Conservation (phyloP, 2,113 vertebrate genomes). For the Pollachius pollachius region DNA sequence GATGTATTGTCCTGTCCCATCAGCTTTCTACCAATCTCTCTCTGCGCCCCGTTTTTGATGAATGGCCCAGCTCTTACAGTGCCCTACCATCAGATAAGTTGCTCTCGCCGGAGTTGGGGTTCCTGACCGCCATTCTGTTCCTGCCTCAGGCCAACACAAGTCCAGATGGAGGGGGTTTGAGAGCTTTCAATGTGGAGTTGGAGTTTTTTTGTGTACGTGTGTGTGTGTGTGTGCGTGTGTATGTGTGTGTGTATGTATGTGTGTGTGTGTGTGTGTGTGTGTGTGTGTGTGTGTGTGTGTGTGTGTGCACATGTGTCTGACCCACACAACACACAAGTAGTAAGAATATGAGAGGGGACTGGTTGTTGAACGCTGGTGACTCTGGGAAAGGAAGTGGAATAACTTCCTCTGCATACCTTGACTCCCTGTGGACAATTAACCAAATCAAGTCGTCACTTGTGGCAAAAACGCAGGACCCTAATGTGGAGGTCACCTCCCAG, state of each 20-base stretch:
- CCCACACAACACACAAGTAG: neutral
- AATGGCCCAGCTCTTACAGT: no score
- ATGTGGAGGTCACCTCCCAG: constrained; percentile 16
- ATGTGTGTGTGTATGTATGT: constrained; percentile 2
- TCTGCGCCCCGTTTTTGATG: no score
- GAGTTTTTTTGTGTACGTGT: no score
- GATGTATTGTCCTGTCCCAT: no score
- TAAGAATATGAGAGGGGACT: constrained; percentile 27
- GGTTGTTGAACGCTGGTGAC: constrained; percentile 14
- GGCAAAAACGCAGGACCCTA: constrained; percentile 13
- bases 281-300: constrained; percentile 1
- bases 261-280: no score
- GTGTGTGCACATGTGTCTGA: neutral
- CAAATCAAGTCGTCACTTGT: constrained; percentile 48
- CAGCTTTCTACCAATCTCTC: no score
- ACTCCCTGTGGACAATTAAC: constrained; percentile 49
- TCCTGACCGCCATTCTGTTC: neutral
- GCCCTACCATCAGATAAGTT: no score
- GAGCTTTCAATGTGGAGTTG: no score
- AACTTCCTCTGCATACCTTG: constrained; percentile 46
- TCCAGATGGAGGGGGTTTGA: no score
- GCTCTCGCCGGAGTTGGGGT: no score
- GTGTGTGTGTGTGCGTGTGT: neutral
- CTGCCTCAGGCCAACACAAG: constrained; percentile 14
- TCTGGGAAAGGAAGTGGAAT: constrained; percentile 63